Evolutionary conservation across 1,140 invertebrate genomes (phyloP).

Genomic region (Philopotamus ludificatus): DNA sequence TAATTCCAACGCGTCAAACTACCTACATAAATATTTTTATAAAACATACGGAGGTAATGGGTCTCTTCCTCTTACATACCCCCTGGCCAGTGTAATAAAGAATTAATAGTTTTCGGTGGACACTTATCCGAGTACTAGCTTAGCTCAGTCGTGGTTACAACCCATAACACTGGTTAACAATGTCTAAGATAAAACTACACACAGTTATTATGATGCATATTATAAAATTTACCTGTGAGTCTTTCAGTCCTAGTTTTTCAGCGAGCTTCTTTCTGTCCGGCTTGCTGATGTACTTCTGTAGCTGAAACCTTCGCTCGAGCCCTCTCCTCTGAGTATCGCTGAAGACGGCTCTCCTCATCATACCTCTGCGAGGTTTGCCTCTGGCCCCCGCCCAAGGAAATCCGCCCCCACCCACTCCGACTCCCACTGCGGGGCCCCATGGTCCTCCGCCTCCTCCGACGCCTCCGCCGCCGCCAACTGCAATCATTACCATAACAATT

Average conservation of each 20-base stretch:
- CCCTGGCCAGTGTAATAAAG: too few relatives aligned
- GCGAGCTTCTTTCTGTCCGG: slow-evolving; percentile 95
- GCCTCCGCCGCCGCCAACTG: slow-evolving; percentile 7
- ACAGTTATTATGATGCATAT: too few relatives aligned
- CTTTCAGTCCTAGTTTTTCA: slow-evolving; percentile 91
- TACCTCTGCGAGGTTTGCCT: slow-evolving; percentile 85
- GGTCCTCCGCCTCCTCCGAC: slow-evolving; percentile 15
- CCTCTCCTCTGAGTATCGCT: slow-evolving; percentile 92
- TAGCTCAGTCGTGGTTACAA: too few relatives aligned
- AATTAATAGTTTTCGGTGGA: too few relatives aligned
- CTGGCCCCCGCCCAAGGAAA: slow-evolving; percentile 76
- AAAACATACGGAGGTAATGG: too few relatives aligned
- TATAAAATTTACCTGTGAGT: slow-evolving; percentile 85
- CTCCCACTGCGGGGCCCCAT: slow-evolving; percentile 8
- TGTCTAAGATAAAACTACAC: too few relatives aligned
- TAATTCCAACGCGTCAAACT: too few relatives aligned
- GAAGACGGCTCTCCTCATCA: slow-evolving; percentile 93
- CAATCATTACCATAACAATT: too few relatives aligned
- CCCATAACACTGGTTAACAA: too few relatives aligned
- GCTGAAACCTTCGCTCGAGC: slow-evolving; percentile 89
- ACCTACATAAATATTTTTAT: too few relatives aligned
- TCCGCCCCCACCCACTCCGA: slow-evolving; percentile 55
- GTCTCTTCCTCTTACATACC: too few relatives aligned
- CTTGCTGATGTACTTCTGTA: slow-evolving; percentile 98
- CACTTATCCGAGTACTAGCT: too few relatives aligned